Evolutionary conservation across 1,140 invertebrate genomes (phyloP).

Genomic region (Atta texana): DNA sequence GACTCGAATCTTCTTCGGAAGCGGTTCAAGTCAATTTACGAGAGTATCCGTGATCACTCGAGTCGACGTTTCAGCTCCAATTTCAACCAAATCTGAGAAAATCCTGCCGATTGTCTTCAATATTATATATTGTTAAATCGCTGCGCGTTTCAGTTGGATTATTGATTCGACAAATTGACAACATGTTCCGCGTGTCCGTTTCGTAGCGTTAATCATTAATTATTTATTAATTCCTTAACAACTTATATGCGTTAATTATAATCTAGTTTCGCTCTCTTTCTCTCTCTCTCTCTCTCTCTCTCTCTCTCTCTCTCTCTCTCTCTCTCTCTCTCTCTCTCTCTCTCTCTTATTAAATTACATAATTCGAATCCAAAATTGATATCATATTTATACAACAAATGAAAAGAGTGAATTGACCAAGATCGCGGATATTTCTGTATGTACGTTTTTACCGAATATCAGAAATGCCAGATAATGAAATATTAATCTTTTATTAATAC

Average conservation of each 20-base stretch:
- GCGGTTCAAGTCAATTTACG: constrained; percentile 67
- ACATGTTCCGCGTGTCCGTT: neutral
- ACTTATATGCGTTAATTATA: constrained; percentile 8
- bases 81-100: constrained; percentile 58
- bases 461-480: neutral
- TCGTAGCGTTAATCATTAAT: constrained; percentile 7
- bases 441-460: constrained; percentile 5
- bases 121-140: neutral
- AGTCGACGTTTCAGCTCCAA: constrained; percentile 48
- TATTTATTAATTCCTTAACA: constrained; percentile 41
- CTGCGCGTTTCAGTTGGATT: neutral
- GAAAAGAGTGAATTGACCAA: constrained; percentile 14
- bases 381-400: constrained; percentile 10
- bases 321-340: neutral
- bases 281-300: neutral
- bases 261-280: neutral
- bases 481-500: constrained; percentile 24
- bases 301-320: neutral
- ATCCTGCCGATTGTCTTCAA: constrained; percentile 26
- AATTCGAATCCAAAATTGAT: constrained; percentile 20
- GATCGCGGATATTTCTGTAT: constrained; percentile 1
- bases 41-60: constrained; percentile 35
- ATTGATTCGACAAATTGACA: constrained; percentile 25
- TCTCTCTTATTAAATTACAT: neutral
- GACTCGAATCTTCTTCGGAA: constrained; percentile 44